phyloP scores from a whole-genome alignment of 2,113 vertebrate species.

The Pollachius pollachius region DNA sequence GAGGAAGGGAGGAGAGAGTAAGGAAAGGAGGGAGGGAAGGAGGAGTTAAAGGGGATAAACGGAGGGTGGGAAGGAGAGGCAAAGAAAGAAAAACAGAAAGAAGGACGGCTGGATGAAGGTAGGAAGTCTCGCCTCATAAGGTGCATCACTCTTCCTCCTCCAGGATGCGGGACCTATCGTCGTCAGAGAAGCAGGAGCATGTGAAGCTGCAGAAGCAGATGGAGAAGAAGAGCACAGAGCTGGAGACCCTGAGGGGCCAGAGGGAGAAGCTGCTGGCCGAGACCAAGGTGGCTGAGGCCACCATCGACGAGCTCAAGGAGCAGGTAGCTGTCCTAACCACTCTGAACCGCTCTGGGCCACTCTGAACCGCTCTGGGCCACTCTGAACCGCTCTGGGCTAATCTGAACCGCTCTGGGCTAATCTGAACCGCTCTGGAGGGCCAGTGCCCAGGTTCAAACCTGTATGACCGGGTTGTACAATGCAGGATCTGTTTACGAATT shows the following conservation, averaged over 20 bases:
- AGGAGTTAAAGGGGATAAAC: no score
- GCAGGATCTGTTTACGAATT: no score
- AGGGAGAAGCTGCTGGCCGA: constrained; percentile 92
- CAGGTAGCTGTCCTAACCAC: constrained; percentile 73
- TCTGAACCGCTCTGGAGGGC: not conserved
- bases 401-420: not conserved
- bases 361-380: not conserved
- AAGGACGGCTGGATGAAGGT: no score
- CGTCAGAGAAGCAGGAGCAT: constrained; percentile 96
- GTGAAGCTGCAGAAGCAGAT: constrained; percentile 94
- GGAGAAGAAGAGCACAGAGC: constrained; percentile 93
- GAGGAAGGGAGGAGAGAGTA: no score
- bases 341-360: not conserved
- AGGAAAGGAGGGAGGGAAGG: no score
- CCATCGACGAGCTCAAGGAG: constrained; percentile 94
- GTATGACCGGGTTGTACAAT: no score
- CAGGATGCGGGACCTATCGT: constrained; percentile 94
- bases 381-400: not conserved
- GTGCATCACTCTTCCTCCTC: not conserved
- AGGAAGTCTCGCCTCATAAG: no score
- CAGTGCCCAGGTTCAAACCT: not conserved
- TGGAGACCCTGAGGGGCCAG: constrained; percentile 87
- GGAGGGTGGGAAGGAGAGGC: no score
- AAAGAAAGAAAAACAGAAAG: no score
- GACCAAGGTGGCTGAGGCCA: constrained; percentile 84